Conservation (phyloP, 2,113 vertebrate species). For the Ictalurus furcatus region DNA sequence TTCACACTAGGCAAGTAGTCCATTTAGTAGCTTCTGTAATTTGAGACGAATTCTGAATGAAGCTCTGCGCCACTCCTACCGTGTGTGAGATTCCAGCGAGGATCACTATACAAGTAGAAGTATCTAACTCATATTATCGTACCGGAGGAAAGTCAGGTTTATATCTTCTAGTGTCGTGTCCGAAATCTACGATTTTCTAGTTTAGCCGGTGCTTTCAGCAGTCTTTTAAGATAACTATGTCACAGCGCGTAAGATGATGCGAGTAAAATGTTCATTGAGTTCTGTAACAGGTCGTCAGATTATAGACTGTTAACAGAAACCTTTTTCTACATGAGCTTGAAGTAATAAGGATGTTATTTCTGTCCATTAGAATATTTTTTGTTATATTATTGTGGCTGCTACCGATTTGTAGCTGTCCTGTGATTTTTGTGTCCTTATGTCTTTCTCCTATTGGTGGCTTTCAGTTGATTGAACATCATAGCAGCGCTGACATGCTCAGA, state of each 20-base stretch:
- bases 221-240: background rate
- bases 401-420: background rate
- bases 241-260: background rate
- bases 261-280: background rate
- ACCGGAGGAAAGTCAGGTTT: background rate
- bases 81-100: constrained; percentile 9
- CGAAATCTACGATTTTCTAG: background rate
- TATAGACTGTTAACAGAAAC: background rate
- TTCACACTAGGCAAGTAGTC: background rate
- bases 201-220: background rate
- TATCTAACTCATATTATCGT: background rate
- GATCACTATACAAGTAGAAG: background rate
- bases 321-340: background rate
- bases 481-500: background rate
- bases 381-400: background rate
- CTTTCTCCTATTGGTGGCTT: background rate
- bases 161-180: background rate
- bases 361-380: background rate
- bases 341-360: background rate
- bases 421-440: background rate
- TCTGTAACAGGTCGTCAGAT: background rate
- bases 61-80: background rate
- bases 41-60: constrained; percentile 2
- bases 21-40: background rate
- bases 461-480: background rate